Evolutionary conservation across 1,140 invertebrate genomes (phyloP), one percentile per base, ranked within the genome.

Genomic region (Drosophila sproati): DNA sequence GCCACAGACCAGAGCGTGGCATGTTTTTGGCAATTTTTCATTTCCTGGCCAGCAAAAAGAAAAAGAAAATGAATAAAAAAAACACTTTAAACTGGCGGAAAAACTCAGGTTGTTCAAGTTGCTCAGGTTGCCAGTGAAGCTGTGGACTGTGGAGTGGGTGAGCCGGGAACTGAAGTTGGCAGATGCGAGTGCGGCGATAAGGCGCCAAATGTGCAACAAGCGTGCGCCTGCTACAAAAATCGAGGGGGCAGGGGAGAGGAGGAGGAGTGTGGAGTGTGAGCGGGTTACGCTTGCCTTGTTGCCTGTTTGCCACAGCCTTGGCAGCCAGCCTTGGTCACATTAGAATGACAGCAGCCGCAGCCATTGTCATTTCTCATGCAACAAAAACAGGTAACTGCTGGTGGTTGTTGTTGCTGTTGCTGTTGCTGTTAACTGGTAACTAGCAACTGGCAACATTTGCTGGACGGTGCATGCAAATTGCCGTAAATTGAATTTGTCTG

Each of bases 401-500:
- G 57, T 48, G 45, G 45, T 47, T 47, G 45, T 48, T 59, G 45
- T 47, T 47, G 45, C 10, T 31, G 55, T 43, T 28, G 43, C 10
- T 45, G 56, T 4, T 39, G 37, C 10, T 39, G 37, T 39, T 39
- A 39, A 39, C 56, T 68, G 66, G 48, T 50, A 57, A 39, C 34
- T 57, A 34, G 63, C 43, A 72, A 66, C 41, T 64, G 12, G 63
- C 20, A 39, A 47, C 67, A 41, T n/a, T 31, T 35, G 39, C 20
- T 35, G 35, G 59, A 47, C 59, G 82, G 37, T 62, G 80, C 85
- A 88, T 88, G 85, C 85, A 88, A 88, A 88, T 88, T 88, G 85
- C 86, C 85, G 86, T 78, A 89, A 88, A 88, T 88, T 88, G 85
- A 88, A 88, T 88, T 88, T 88, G 85, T 88, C 80, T 90, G 85